Evolutionary conservation across 2,888 invertebrate species (phyloP), one percentile per base, ranked within the genome.

Genomic region (Plebejus anna): DNA sequence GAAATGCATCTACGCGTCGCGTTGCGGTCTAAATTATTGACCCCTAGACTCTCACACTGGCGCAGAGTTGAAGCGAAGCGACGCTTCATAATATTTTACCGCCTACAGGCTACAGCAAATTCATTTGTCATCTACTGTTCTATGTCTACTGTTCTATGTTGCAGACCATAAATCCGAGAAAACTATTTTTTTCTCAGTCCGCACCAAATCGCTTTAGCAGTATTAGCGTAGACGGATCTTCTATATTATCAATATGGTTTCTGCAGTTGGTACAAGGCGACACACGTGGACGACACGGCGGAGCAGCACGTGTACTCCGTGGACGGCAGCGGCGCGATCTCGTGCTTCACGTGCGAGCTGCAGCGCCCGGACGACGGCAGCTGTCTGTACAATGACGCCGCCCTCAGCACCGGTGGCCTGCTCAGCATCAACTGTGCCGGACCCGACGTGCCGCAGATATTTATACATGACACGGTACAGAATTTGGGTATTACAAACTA

Each of bases 241-340:
- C 32, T 32, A 32, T 42, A 16, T 13, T 42, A 16, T 13, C 13
- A 51, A 51, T n/a, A 28, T 73, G 0, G n/a, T 75, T 13, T 57
- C 38, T 57, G 28, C 4, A 98, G 98, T 78, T 99, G 98, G 94
- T 99, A 97, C 90, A 95, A 96, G 81, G 98, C 98, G 0, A 98
- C 97, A 55, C 95, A 95, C 6, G 96, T 95, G 80, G 92, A 94
- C 13, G 96, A 97, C 86, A 96, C 98, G 0, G 96, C 96, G 4
- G 95, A 96, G 76, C 95, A 97, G 83, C 98, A 98, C 88, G 91
- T 99, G 70, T 98, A 96, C 92, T 95, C 96, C 9, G 94, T 97
- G 7, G 95, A 95, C 79, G 90, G 94, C 0, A 88, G 92, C n/a
- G 89, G 93, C 5, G 84, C 84, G 76, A 88, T 94, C 47, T 90